These are phyloP conservation scores for Meghimatium bilineatum DNA, from an alignment of 2,888 invertebrate species.

Conservation along the genomic window DNA sequence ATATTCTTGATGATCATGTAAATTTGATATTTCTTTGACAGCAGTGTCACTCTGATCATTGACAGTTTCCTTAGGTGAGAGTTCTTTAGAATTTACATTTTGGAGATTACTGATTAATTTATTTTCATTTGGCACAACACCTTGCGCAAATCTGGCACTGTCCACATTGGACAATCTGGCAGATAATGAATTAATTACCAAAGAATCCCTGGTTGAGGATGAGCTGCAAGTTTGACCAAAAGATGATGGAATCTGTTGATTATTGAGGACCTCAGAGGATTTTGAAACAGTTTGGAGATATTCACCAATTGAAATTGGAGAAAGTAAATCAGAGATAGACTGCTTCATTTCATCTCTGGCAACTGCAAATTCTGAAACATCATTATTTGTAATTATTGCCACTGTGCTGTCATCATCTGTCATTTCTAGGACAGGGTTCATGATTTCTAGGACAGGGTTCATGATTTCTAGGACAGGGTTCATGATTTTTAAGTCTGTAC, in stretches of 20 bases:
- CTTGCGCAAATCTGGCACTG: not conserved
- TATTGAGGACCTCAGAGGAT: not conserved
- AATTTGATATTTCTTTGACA: not conserved
- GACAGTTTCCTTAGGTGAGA: not conserved
- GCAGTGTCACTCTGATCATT: slow-evolving; percentile 51
- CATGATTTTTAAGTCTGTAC: not conserved
- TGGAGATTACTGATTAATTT: not conserved
- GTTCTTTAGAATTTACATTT: not conserved
- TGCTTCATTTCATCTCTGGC: slow-evolving; percentile 59
- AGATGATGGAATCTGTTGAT: not conserved
- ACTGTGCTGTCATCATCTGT: not conserved
- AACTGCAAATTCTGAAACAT: slow-evolving; percentile 55
- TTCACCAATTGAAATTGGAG: not conserved
- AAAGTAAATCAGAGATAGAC: not conserved
- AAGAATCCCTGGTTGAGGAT: not conserved
- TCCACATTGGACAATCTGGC: slow-evolving; percentile 44
- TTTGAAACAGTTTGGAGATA: not conserved
- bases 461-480: no score
- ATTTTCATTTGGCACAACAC: not conserved
- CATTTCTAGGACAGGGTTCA: no score
- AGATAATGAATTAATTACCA: slow-evolving; percentile 58
- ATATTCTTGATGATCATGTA: slow-evolving; percentile 60
- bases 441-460: no score
- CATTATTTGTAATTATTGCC: not conserved
- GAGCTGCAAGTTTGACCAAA: not conserved